Evolutionary conservation across 1,140 invertebrate species (phyloP).

Genomic region (Lysiphlebus fabarum): DNA sequence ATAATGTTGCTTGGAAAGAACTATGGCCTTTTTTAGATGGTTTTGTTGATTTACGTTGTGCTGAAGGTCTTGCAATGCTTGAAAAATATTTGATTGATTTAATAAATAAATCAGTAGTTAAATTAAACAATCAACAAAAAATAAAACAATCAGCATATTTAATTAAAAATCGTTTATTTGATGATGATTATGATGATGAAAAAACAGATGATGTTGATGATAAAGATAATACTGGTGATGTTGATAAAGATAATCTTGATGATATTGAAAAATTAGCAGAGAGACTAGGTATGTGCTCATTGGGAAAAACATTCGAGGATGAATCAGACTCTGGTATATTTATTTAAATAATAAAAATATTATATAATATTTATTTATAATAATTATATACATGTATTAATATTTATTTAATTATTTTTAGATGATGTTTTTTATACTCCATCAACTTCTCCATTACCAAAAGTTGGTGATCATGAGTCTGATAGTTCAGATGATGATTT

Average conservation of each 20-base stretch:
- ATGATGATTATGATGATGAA: background rate
- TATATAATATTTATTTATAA: slow-evolving; percentile 13
- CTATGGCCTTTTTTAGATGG: slow-evolving; percentile 85
- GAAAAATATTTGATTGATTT: slow-evolving; percentile 65
- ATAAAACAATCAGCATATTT: background rate
- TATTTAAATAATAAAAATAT: slow-evolving; percentile 25
- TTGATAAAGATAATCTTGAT: no score
- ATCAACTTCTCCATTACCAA: slow-evolving; percentile 43
- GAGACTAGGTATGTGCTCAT: slow-evolving; percentile 17
- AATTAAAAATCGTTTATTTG: background rate
- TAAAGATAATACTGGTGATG: background rate
- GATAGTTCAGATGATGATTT: slow-evolving; percentile 25
- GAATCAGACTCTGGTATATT: slow-evolving; percentile 13
- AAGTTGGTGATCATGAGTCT: slow-evolving; percentile 26
- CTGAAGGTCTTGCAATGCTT: slow-evolving; percentile 68
- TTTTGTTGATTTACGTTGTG: slow-evolving; percentile 71
- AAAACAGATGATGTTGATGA: background rate
- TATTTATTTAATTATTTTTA: slow-evolving; percentile 22
- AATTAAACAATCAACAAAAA: slow-evolving; percentile 15
- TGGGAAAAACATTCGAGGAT: slow-evolving; percentile 23
- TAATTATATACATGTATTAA: background rate
- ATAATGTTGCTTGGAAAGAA: slow-evolving; percentile 81
- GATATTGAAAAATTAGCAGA: slow-evolving; percentile 13
- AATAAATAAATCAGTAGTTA: slow-evolving; percentile 15
- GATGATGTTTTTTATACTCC: slow-evolving; percentile 57